These are phyloP conservation scores for Brotogeris chrysoptera DNA, from an alignment of 2,797 vertebrate species.

Conservation along the genomic window DNA sequence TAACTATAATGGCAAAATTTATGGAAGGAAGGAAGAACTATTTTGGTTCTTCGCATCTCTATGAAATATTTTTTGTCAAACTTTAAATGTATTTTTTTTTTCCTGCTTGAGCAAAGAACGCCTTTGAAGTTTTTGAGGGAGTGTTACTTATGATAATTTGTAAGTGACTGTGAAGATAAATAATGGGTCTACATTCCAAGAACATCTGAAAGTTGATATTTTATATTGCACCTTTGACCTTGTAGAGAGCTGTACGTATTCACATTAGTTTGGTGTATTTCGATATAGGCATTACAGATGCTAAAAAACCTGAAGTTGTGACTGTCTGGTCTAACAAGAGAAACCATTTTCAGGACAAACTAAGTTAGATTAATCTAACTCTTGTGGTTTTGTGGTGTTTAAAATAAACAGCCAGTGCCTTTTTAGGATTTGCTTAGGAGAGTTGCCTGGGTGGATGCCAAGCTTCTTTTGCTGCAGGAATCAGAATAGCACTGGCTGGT, in stretches of 20 bases:
- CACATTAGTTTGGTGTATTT: constrained; percentile 8
- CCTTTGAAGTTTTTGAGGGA: constrained; percentile 27
- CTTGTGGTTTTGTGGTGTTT: not conserved
- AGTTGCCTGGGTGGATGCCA: not conserved
- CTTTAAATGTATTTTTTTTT: not conserved
- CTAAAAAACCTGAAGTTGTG: not conserved
- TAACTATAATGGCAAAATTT: not conserved
- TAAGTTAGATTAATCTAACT: constrained; percentile 27
- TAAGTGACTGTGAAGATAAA: constrained; percentile 26
- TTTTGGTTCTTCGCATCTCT: not conserved
- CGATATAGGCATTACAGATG: not conserved
- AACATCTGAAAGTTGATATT: constrained; percentile 40
- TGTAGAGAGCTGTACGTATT: constrained; percentile 28
- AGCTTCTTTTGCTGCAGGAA: not conserved
- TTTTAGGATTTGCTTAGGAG: not conserved
- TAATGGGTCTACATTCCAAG: constrained; percentile 44
- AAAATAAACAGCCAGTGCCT: not conserved
- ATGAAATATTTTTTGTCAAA: not conserved
- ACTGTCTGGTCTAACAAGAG: constrained; percentile 22
- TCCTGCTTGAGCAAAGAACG: not conserved
- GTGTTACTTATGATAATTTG: constrained; percentile 25
- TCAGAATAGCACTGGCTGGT: not conserved
- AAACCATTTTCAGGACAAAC: constrained; percentile 23
- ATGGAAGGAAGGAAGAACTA: not conserved
- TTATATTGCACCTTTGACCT: constrained; percentile 50